Base-by-base conservation (phyloP, 2,888 invertebrate genomes). In the Hirtodrosophila duncani region DNA sequence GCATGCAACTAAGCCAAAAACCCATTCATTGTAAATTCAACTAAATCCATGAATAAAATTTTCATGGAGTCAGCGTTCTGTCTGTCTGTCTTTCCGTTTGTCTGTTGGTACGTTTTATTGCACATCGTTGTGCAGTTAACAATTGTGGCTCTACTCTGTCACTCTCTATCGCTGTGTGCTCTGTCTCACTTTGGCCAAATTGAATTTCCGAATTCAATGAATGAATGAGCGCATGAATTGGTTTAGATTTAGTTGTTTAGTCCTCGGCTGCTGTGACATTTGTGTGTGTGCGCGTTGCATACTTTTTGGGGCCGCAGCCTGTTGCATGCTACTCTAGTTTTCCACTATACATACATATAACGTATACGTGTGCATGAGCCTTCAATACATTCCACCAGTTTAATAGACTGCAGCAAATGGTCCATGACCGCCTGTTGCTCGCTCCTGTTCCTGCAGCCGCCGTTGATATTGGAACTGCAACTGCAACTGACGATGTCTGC, bases 141-240 rank as follows among this genome's bases (percentile, higher is more conserved):
- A 68, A 69, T 69, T 55, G 68, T 61, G 39, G 42, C 37, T 38
- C 26, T 37, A 11, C 53, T 42, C 42, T 11, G 29, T 10, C 20
- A 1, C 18, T 10, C 29, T 31, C 43, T 11, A 33, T 18, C 38
- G 3, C 16, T 2, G 38, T 16, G 24, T 17, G n/a, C 44, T 23
- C 17, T 9, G 23, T 17, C 30, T 7, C 24, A 37, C 33, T 37
- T 26, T 46, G 44, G 13, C 62, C 63, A 81, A 84, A 84, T 84
- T 84, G 79, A 84, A 84, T 84, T 84, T 84, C 80, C 83, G 75
- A 84, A 84, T 84, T 84, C 83, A 82, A 82, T 81, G 81, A 79
- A 74, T 80, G 80, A 64, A 64, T 51, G 50, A 49, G 48, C 48
- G 50, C 55, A 49, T 67, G 64, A 71, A 83, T 82, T 83, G 80